phyloP scores from a whole-genome alignment of 2,113 vertebrate genomes.

The Poeciliopsis turrubarensis region DNA sequence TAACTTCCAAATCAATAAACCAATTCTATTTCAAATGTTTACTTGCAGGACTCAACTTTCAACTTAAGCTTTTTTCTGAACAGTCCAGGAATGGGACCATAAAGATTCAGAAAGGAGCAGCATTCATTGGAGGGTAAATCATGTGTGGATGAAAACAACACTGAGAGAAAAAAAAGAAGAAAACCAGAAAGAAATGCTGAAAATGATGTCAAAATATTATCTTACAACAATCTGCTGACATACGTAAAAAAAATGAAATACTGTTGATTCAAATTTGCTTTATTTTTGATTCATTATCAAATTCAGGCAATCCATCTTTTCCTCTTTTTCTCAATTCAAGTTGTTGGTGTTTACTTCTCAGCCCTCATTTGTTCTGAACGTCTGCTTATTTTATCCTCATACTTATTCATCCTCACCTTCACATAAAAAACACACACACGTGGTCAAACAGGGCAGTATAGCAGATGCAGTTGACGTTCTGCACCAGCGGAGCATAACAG shows the following conservation, averaged over 20 bases:
- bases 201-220: not conserved
- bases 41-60: not conserved
- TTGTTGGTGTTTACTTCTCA: not conserved
- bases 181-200: not conserved
- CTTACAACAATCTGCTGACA: conserved; percentile 19
- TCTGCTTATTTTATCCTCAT: conserved; percentile 27
- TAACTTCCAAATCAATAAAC: not conserved
- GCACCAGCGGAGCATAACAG: conserved; percentile 69
- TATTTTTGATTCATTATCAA: not conserved
- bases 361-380: conserved; percentile 1
- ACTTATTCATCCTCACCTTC: conserved; percentile 36
- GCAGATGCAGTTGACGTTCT: conserved; percentile 72
- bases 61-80: not conserved
- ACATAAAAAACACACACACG: conserved; percentile 29
- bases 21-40: not conserved
- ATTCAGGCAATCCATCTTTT: not conserved
- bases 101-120: not conserved
- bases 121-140: not conserved
- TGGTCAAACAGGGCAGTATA: conserved; percentile 37
- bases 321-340: not conserved
- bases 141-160: not conserved
- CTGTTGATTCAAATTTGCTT: conserved; percentile 19
- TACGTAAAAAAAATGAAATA: conserved; percentile 8
- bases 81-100: not conserved
- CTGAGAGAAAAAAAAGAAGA: conserved; percentile 7